Conservation (phyloP, 2,888 invertebrate species). For the Cephus sareptanus region DNA sequence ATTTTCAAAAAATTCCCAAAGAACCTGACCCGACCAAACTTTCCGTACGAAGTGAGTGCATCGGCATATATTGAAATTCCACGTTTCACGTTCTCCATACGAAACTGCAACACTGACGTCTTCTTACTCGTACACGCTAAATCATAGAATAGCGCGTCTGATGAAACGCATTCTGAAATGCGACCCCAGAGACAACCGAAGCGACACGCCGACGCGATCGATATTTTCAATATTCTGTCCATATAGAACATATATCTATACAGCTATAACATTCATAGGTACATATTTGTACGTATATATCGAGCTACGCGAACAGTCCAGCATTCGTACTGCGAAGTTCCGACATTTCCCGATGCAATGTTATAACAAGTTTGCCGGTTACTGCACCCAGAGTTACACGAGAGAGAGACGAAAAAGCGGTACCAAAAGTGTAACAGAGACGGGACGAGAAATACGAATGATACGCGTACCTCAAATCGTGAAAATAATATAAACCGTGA, state of each 20-base stretch:
- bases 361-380: not conserved
- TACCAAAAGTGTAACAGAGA: not conserved
- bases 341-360: not conserved
- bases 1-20: not conserved
- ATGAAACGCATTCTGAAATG: constrained; percentile 53
- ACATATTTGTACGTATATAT: not conserved
- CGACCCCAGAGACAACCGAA: constrained; percentile 37
- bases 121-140: constrained; percentile 26
- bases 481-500: not conserved
- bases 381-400: not conserved
- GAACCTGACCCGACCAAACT: not conserved
- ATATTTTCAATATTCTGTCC: constrained; percentile 38
- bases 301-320: not conserved
- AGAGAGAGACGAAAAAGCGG: not conserved
- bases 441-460: not conserved
- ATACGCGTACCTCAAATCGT: not conserved
- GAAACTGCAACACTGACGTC: not conserved
- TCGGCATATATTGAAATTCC: not conserved
- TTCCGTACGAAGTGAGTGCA: not conserved
- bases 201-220: constrained; percentile 25
- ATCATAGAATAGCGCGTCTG: constrained; percentile 43
- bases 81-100: not conserved
- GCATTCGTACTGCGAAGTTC: not conserved
- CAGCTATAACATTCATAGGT: not conserved
- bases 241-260: not conserved